A percentile compares a stretch with the other conserved stretches of the same genome.
phyloP scores from a whole-genome alignment of 1,140 invertebrate genomes.

The Euwallacea similis region DNA sequence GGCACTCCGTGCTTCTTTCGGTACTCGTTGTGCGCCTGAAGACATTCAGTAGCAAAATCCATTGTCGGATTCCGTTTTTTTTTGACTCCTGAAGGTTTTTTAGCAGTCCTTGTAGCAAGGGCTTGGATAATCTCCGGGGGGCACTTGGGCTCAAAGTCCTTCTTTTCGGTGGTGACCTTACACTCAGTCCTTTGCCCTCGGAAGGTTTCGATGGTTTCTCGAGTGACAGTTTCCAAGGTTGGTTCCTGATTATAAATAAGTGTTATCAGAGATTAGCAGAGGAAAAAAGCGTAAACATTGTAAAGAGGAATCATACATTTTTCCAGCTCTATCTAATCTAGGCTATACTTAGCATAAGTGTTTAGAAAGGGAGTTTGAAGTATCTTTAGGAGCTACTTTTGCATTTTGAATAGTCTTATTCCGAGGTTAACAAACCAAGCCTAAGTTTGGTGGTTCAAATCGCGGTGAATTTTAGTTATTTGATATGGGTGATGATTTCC shows the following conservation, averaged over 20 bases:
- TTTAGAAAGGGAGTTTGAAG: too few species aligned
- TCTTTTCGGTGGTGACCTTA: slow-evolving; percentile 62
- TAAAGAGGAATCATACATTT: too few species aligned
- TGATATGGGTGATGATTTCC: too few species aligned
- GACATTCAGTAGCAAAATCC: slow-evolving; percentile 54
- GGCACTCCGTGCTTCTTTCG: slow-evolving; percentile 63
- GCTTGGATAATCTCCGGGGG: slow-evolving; percentile 46
- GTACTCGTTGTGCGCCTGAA: slow-evolving; percentile 68
- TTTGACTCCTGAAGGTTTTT: slow-evolving; percentile 43
- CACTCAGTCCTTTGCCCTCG: slow-evolving; percentile 60
- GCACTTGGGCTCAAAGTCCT: slow-evolving; percentile 52
- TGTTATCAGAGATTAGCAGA: too few species aligned
- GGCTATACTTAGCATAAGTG: too few species aligned
- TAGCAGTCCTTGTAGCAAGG: slow-evolving; percentile 50
- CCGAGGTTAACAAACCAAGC: too few species aligned
- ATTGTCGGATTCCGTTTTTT: slow-evolving; percentile 42
- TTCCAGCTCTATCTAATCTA: too few species aligned
- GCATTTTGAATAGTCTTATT: too few species aligned
- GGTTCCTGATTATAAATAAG: slow-evolving; percentile 43
- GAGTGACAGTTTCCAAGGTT: slow-evolving; percentile 59
- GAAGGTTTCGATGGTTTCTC: slow-evolving; percentile 64
- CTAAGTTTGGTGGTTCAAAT: too few species aligned
- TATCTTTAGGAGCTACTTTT: too few species aligned
- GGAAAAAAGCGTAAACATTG: too few species aligned
- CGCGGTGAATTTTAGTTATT: too few species aligned